Conservation (phyloP, 2,888 invertebrate species). For the Nephrotoma guestfalica region DNA sequence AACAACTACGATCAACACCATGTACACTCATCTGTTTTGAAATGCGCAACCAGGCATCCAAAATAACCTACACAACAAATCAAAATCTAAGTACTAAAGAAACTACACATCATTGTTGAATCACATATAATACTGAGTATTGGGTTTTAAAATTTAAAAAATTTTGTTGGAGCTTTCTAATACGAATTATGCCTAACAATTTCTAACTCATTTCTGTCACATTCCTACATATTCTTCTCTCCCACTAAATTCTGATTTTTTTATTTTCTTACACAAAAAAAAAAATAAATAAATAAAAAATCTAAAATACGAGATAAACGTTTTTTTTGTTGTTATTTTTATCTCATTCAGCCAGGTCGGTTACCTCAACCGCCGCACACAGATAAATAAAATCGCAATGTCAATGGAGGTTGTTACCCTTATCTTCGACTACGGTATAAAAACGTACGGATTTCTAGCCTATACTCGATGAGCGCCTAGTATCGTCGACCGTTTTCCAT, state of each 20-base stretch:
- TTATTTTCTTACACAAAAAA: background rate
- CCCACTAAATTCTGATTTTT: background rate
- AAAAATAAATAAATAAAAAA: background rate
- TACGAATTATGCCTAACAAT: background rate
- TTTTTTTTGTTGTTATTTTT: background rate
- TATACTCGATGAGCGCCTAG: conserved; percentile 20
- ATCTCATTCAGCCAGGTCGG: background rate
- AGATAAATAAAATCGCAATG: background rate
- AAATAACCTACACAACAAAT: background rate
- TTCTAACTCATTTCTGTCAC: background rate
- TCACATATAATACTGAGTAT: background rate
- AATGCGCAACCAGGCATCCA: background rate
- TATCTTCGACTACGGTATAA: background rate
- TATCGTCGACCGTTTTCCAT: conserved; percentile 30
- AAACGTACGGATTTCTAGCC: background rate
- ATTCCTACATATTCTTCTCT: background rate
- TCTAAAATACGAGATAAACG: background rate
- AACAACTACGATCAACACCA: background rate
- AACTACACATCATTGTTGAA: background rate
- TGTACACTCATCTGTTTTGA: background rate
- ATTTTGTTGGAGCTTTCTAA: background rate
- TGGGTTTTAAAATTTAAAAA: background rate
- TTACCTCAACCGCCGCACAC: background rate
- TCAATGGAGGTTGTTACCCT: background rate
- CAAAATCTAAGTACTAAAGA: background rate